Conservation (phyloP, 2,797 vertebrate genomes). For the Muraenolepis orangiensis region DNA sequence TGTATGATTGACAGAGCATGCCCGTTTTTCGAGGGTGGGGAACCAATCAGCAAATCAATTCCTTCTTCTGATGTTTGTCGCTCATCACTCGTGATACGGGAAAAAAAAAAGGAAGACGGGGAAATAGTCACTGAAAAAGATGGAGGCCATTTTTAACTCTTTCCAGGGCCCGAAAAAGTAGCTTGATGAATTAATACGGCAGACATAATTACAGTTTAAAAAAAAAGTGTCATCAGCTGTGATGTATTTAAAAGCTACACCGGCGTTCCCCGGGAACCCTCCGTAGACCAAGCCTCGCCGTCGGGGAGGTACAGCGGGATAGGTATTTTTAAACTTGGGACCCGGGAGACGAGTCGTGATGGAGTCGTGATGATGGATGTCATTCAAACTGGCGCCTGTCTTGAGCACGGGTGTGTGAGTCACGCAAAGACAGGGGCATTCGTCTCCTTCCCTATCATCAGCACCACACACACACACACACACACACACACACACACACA, state of each 20-base stretch:
- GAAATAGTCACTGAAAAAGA: background rate
- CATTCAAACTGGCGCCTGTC: constrained; percentile 40
- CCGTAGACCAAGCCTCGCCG: constrained; percentile 1
- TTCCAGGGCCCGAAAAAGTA: background rate
- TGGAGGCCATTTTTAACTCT: background rate
- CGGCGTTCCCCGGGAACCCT: background rate
- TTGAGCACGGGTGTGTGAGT: constrained; percentile 25
- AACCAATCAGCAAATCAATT: background rate
- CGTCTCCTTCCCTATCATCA: background rate
- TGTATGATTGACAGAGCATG: background rate
- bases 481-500: background rate
- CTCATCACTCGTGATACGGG: background rate
- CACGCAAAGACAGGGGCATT: constrained; percentile 12
- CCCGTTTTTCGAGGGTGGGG: background rate
- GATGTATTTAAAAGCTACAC: background rate
- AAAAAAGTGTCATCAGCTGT: too few relatives aligned
- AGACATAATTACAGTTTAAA: constrained; percentile 1
- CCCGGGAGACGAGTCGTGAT: constrained; percentile 26
- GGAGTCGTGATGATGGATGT: too few relatives aligned
- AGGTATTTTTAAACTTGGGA: constrained; percentile 42
- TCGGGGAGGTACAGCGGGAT: constrained; percentile 26
- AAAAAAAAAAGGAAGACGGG: background rate
- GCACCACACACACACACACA: background rate
- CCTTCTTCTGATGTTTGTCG: background rate
- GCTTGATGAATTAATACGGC: background rate